Evolutionary conservation across 2,888 invertebrate genomes (phyloP), one percentile per base, ranked within the genome.

Genomic region (Rhagonycha lutea): DNA sequence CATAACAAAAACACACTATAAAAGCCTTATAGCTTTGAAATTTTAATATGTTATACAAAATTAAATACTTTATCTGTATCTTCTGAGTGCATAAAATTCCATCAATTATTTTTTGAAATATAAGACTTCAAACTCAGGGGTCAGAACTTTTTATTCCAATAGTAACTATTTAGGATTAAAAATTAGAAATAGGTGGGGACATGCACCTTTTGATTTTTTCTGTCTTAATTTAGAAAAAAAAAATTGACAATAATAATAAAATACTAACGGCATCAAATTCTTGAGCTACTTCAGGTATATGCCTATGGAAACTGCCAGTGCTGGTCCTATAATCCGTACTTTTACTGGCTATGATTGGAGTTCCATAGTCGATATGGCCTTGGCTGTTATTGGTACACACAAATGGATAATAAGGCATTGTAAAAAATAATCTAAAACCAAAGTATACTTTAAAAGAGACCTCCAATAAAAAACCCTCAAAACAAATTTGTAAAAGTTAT

Each of bases 241-340:
- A 26, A 26, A 28, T 8, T 1, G 9, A 28, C 8, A 28, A 9
- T 8, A 9, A 28, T 28, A 28, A 28, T 11, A 71, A 47, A 68
- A 18, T 32, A 83, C 84, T 82, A 83, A 86, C 86, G 73, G 84
- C 83, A 75, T 86, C 86, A 76, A 84, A 87, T 77, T 86, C 82
- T 80, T 86, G 85, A 4, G 85, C 82, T 68, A 83, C 77, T 14
- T 82, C 80, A 14, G 86, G 85, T 47, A 84, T 83, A 75, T 81
- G 82, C 67, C 80, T 76, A 75, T 86, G 86, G 78, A 83, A 83
- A 24, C 78, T 81, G 18, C 82, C 79, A 23, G 84, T 85, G 11
- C 83, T 82, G 18, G 86, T 86, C 61, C 86, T 80, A 73, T 84
- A 87, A 82, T 87, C 87, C 10, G 85, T 83, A 65, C 83, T 82